Evolutionary conservation across 2,888 invertebrate species (phyloP).

Genomic region (Eupithecia subumbrata): DNA sequence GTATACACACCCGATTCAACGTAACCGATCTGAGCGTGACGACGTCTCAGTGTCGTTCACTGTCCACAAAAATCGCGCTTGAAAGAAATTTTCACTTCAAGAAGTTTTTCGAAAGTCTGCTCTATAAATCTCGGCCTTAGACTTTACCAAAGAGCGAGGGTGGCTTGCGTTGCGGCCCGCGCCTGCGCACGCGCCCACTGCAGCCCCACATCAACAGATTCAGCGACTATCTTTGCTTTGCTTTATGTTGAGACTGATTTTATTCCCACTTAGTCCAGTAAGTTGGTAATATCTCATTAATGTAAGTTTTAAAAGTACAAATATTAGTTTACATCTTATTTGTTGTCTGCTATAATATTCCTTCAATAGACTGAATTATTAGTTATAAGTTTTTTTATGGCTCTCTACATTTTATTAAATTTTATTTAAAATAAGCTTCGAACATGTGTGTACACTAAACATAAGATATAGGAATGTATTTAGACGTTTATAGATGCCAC

Average conservation of each 20-base stretch:
- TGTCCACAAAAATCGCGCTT: neutral
- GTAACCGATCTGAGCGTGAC: too few relatives aligned
- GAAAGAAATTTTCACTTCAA: neutral
- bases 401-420: neutral
- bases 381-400: conserved; percentile 39
- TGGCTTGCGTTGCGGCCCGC: too few relatives aligned
- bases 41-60: too few relatives aligned
- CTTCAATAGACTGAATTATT: conserved; percentile 52
- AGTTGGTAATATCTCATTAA: conserved; percentile 35
- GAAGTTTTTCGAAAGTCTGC: neutral
- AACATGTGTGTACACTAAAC: neutral
- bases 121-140: too few relatives aligned
- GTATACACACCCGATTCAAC: too few relatives aligned
- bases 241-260: conserved; percentile 67
- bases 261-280: conserved; percentile 44
- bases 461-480: neutral
- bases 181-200: neutral
- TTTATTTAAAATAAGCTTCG: neutral
- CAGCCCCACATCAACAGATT: conserved; percentile 10
- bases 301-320: conserved; percentile 69
- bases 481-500: neutral
- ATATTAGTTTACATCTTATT: conserved; percentile 50
- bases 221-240: neutral
- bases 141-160: neutral
- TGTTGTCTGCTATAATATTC: conserved; percentile 43